These are phyloP conservation scores for Pharmacophagus antenor DNA, from an alignment of 2,888 invertebrate species.

Conservation along the genomic window DNA sequence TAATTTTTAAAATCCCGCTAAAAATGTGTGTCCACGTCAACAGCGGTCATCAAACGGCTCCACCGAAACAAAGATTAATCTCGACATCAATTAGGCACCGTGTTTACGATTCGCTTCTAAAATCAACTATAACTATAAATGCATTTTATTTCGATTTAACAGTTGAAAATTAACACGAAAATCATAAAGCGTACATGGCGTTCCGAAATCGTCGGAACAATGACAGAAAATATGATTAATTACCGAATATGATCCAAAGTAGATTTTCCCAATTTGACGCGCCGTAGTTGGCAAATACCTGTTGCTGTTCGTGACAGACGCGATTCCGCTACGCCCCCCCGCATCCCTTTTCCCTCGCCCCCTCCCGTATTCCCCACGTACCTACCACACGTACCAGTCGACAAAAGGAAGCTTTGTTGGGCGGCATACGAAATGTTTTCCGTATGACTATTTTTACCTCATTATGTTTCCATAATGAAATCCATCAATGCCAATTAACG, in stretches of 20 bases:
- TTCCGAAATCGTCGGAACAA: not conserved
- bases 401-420: not conserved
- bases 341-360: not conserved
- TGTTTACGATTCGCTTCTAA: no score
- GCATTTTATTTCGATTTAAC: no score
- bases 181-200: no score
- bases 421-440: not conserved
- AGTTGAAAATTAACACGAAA: no score
- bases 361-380: not conserved
- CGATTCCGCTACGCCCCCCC: not conserved
- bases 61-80: no score
- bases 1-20: no score
- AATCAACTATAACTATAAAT: no score
- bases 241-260: not conserved
- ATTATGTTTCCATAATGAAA: not conserved
- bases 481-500: no score
- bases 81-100: no score
- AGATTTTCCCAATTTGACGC: slow-evolving; percentile 4
- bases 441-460: not conserved
- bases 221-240: not conserved
- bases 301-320: slow-evolving; percentile 15
- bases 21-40: no score
- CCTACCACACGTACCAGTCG: not conserved
- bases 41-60: no score
- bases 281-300: slow-evolving; percentile 1